phyloP scores from a whole-genome alignment of 2,797 vertebrate species.

The Emydoidea blandingii region DNA sequence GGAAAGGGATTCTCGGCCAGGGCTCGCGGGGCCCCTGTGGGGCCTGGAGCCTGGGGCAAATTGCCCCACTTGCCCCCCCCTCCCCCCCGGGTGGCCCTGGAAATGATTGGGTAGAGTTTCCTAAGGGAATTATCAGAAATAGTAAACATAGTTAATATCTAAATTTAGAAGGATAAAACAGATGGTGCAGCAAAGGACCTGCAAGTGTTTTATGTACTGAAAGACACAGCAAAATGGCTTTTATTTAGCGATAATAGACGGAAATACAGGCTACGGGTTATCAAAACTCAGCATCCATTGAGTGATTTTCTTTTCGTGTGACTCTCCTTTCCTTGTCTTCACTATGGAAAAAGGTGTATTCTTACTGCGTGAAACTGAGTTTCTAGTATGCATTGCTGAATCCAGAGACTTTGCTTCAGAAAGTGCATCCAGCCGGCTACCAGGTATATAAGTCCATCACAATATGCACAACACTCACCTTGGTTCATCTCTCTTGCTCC shows the following conservation, averaged over 20 bases:
- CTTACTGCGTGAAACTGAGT: not conserved
- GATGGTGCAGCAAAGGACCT: conserved; percentile 54
- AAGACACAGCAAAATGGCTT: conserved; percentile 28
- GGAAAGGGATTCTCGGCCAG: too few relatives aligned
- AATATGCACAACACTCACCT: not conserved
- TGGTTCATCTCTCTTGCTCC: not conserved
- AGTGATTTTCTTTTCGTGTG: not conserved
- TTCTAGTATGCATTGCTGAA: not conserved
- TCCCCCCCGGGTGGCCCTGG: too few relatives aligned
- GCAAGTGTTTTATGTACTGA: conserved; percentile 38
- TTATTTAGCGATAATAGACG: conserved; percentile 46
- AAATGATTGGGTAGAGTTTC: not conserved
- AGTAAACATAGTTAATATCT: conserved; percentile 57
- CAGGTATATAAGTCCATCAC: not conserved
- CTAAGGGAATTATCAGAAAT: conserved; percentile 44
- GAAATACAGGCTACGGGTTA: not conserved
- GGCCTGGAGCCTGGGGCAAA: too few relatives aligned
- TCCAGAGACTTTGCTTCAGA: not conserved
- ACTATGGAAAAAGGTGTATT: not conserved
- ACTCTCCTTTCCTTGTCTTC: not conserved
- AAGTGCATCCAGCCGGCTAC: not conserved
- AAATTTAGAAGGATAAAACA: conserved; percentile 65
- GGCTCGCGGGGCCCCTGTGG: too few relatives aligned
- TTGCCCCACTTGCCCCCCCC: too few relatives aligned
- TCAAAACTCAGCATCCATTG: not conserved